phyloP scores from a whole-genome alignment of 2,888 invertebrate species.

The Podabrus alpinus region DNA sequence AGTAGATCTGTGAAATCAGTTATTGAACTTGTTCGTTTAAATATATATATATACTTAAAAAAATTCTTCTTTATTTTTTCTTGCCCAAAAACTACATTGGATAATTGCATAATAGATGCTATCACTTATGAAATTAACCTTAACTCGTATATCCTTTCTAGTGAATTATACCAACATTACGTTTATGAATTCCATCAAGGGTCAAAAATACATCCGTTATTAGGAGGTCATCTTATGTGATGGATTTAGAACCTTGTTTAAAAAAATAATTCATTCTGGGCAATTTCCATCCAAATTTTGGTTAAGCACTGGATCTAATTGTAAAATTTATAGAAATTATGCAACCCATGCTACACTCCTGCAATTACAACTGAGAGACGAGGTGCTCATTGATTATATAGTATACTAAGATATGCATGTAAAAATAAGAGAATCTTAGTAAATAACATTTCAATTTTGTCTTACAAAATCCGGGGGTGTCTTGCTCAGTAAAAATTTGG shows the following conservation, averaged over 20 bases:
- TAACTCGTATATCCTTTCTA: no score
- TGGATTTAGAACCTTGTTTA: not conserved
- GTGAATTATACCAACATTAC: no score
- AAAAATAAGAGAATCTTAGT: no score
- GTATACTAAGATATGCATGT: not conserved
- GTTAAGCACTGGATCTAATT: not conserved
- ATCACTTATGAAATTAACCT: no score
- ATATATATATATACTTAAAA: not conserved
- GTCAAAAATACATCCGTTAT: no score
- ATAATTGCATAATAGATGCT: no score
- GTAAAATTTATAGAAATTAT: not conserved
- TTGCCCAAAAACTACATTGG: not conserved
- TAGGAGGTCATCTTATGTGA: not conserved
- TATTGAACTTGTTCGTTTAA: not conserved
- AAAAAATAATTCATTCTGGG: not conserved
- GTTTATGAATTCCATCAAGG: no score
- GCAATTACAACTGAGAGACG: not conserved
- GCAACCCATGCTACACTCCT: not conserved
- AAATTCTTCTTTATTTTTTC: not conserved
- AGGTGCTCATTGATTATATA: not conserved
- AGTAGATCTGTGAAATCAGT: not conserved
- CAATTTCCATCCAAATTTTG: not conserved
- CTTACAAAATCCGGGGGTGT: no score
- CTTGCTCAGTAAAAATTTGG: no score
- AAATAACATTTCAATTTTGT: no score